Evolutionary conservation across 2,888 invertebrate genomes (phyloP).

Genomic region (Oscheius sp.): DNA sequence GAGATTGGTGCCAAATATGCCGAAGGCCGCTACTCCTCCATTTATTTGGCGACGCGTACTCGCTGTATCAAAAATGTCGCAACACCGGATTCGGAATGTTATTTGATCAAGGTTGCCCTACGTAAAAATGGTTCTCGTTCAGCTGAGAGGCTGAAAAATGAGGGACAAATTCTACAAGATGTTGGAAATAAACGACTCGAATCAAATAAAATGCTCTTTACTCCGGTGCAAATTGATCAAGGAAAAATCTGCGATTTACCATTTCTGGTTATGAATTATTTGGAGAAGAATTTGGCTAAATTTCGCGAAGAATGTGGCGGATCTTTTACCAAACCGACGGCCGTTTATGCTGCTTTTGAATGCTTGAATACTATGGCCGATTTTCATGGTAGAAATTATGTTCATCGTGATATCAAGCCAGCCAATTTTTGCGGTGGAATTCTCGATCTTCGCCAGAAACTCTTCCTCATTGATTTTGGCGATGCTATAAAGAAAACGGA

Average conservation of each 20-base stretch:
- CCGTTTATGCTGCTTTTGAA: constrained; percentile 15
- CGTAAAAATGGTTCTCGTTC: constrained; percentile 10
- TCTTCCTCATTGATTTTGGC: constrained; percentile 35
- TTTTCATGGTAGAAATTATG: constrained; percentile 22
- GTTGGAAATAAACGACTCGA: constrained; percentile 26
- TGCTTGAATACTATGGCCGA: constrained; percentile 20
- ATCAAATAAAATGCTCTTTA: constrained; percentile 8
- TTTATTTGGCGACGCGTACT: constrained; percentile 25
- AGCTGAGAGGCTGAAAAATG: not conserved
- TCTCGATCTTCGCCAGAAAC: not conserved
- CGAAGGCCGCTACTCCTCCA: constrained; percentile 34
- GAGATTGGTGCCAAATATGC: constrained; percentile 16
- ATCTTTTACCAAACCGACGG: not conserved
- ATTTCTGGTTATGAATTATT: constrained; percentile 11
- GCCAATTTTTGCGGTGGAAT: constrained; percentile 33
- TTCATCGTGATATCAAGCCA: constrained; percentile 36
- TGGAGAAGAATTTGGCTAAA: constrained; percentile 24
- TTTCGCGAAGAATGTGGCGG: constrained; percentile 19
- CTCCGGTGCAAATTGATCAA: constrained; percentile 23
- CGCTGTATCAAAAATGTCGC: constrained; percentile 3
- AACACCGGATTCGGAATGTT: not conserved
- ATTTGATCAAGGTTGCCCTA: constrained; percentile 23
- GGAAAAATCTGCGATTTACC: constrained; percentile 11
- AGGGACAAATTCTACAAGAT: constrained; percentile 1
- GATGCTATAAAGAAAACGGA: constrained; percentile 17